Percentiles rank a stretch among this genome's conserved stretches.
Evolutionary conservation across 2,888 invertebrate genomes (phyloP).

Genomic region (Torymus auratus): DNA sequence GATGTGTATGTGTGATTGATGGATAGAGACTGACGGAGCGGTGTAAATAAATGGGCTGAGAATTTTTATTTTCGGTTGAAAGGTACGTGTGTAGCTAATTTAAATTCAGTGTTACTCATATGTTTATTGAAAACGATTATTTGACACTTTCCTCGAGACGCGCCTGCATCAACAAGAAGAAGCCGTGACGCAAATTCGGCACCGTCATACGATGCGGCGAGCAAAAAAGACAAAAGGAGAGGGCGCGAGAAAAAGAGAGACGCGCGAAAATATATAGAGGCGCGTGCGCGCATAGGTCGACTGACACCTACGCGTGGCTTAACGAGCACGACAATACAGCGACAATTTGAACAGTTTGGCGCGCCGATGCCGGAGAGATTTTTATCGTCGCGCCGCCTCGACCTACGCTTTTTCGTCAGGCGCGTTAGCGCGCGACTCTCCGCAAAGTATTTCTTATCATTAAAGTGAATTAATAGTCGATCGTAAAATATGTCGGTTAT

Average conservation of each 20-base stretch:
- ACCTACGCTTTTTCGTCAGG: conserved; percentile 33
- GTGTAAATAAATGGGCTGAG: too few relatives aligned
- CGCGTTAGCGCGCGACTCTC: conserved; percentile 13
- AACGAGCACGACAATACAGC: conserved; percentile 60
- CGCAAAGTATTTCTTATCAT: conserved; percentile 40
- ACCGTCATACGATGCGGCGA: background rate
- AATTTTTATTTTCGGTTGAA: too few relatives aligned
- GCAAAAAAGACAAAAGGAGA: background rate
- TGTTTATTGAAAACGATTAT: conserved; percentile 16
- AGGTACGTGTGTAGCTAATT: too few relatives aligned
- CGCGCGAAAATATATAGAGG: conserved; percentile 50
- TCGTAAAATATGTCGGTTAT: conserved; percentile 43
- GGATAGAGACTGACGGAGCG: too few relatives aligned
- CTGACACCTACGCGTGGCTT: conserved; percentile 62
- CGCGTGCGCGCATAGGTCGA: conserved; percentile 53
- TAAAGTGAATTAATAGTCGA: conserved; percentile 45
- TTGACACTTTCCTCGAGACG: background rate
- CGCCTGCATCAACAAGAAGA: background rate
- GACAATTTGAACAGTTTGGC: conserved; percentile 12
- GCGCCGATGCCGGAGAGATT: background rate
- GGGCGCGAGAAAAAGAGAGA: background rate
- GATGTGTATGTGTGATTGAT: too few relatives aligned
- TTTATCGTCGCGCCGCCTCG: background rate
- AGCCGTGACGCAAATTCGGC: background rate
- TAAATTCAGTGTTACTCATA: too few relatives aligned